Evolutionary conservation across 2,888 invertebrate species (phyloP).

Genomic region (Latheticus oryzae): DNA sequence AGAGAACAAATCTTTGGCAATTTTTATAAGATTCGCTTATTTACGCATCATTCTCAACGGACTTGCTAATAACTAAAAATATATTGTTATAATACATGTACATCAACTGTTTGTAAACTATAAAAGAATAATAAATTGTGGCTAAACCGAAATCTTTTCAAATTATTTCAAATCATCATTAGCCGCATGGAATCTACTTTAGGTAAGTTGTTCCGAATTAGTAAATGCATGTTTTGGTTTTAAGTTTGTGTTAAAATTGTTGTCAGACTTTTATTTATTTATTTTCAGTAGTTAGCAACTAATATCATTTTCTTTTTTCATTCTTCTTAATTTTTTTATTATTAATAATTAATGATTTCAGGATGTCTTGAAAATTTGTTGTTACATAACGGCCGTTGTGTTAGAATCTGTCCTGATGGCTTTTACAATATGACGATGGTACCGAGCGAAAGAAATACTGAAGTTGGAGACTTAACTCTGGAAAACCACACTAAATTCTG

Average conservation of each 20-base stretch:
- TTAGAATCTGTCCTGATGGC: conserved; percentile 67
- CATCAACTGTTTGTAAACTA: conserved; percentile 58
- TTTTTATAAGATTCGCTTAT: conserved; percentile 19
- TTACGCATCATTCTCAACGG: conserved; percentile 45
- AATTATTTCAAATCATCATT: conserved; percentile 30
- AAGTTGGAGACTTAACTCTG: conserved; percentile 44
- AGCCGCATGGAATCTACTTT: background rate
- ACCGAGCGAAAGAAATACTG: conserved; percentile 31
- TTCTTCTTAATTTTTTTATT: conserved; percentile 38
- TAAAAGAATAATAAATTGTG: conserved; percentile 58
- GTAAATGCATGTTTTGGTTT: conserved; percentile 46
- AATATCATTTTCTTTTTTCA: conserved; percentile 34
- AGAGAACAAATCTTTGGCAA: conserved; percentile 27
- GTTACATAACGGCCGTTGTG: conserved; percentile 73
- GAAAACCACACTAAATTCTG: conserved; percentile 64
- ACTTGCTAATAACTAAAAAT: conserved; percentile 50
- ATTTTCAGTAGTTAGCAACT: conserved; percentile 32
- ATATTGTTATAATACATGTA: conserved; percentile 55
- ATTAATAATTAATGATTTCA: conserved; percentile 62
- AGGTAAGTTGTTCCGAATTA: conserved; percentile 52
- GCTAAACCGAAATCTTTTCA: conserved; percentile 46
- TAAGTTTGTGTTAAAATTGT: conserved; percentile 61
- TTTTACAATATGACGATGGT: conserved; percentile 57
- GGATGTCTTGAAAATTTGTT: conserved; percentile 75
- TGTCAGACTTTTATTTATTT: conserved; percentile 58